Percentiles rank a stretch among this genome's conserved stretches.
Evolutionary conservation across 2,113 vertebrate genomes (phyloP).

Genomic region (Scytalopus superciliaris): DNA sequence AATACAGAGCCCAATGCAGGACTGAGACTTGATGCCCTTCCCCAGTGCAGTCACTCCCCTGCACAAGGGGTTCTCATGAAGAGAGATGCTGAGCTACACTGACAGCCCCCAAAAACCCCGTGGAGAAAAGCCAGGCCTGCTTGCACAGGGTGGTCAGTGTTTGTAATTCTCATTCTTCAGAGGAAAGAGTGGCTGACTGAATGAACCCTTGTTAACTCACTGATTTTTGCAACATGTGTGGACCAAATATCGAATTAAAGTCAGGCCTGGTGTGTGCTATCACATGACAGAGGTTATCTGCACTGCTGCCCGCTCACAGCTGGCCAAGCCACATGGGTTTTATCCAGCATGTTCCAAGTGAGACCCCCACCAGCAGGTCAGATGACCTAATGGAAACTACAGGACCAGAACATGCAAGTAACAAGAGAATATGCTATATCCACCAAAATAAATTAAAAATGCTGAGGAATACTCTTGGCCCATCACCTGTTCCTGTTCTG

Average conservation of each 20-base stretch:
- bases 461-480: not conserved
- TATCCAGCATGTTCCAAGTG: too few relatives aligned
- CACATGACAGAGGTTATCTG: not conserved
- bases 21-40: not conserved
- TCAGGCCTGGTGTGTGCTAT: not conserved
- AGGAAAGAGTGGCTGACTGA: not conserved
- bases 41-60: not conserved
- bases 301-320: too few relatives aligned
- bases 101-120: not conserved
- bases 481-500: not conserved
- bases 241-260: not conserved
- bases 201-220: not conserved
- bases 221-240: not conserved
- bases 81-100: not conserved
- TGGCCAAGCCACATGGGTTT: too few relatives aligned
- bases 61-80: not conserved
- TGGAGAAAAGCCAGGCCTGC: not conserved
- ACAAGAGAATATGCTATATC: not conserved
- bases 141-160: fast-evolving
- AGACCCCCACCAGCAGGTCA: too few relatives aligned
- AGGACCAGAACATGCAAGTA: too few relatives aligned
- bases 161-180: not conserved
- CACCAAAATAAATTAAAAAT: not conserved
- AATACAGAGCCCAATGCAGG: not conserved
- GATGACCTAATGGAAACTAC: too few relatives aligned